Percentiles rank a stretch among this genome's conserved stretches.
Conservation (phyloP, 2,113 vertebrate species). For the Brevimyrus niger region DNA sequence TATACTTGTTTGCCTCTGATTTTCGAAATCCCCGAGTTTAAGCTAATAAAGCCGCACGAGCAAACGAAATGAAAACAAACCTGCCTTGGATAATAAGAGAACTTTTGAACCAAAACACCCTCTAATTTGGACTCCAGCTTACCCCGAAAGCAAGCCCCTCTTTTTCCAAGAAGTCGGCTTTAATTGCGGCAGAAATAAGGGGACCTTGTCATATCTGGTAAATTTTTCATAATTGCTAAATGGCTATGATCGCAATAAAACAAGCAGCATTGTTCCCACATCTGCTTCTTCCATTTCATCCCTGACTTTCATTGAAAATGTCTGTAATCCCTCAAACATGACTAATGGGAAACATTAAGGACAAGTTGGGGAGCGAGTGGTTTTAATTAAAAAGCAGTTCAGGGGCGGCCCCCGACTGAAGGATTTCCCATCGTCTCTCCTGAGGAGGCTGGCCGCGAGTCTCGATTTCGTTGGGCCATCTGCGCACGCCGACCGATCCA, state of each 20-base stretch:
- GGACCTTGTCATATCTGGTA: slow-evolving; percentile 48
- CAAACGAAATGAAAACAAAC: slow-evolving; percentile 1
- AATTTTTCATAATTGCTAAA: slow-evolving; percentile 52
- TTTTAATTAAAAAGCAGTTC: slow-evolving; percentile 61
- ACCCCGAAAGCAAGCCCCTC: slow-evolving; percentile 17
- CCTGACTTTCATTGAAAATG: slow-evolving; percentile 58
- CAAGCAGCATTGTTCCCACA: slow-evolving; percentile 52
- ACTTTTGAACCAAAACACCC: slow-evolving; percentile 33
- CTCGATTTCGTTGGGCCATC: slow-evolving; percentile 39
- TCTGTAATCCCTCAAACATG: slow-evolving; percentile 65
- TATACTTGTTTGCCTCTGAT: not conserved
- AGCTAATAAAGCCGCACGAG: not conserved
- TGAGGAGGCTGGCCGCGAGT: slow-evolving; percentile 37
- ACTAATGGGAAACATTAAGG: slow-evolving; percentile 64
- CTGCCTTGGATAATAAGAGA: not conserved
- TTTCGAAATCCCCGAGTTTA: not conserved
- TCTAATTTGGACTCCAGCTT: slow-evolving; percentile 17
- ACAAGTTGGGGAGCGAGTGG: slow-evolving; percentile 56
- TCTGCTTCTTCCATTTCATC: slow-evolving; percentile 65
- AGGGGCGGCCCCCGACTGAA: slow-evolving; percentile 42
- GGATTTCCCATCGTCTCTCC: slow-evolving; percentile 41
- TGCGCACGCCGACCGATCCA: slow-evolving; percentile 27
- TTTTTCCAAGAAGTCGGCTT: slow-evolving; percentile 38
- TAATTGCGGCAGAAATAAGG: slow-evolving; percentile 42
- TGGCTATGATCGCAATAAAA: slow-evolving; percentile 52